Percentiles rank a stretch among this genome's conserved stretches.
Evolutionary conservation across 2,113 vertebrate species (phyloP).

Genomic region (Erinaceus europaeus): DNA sequence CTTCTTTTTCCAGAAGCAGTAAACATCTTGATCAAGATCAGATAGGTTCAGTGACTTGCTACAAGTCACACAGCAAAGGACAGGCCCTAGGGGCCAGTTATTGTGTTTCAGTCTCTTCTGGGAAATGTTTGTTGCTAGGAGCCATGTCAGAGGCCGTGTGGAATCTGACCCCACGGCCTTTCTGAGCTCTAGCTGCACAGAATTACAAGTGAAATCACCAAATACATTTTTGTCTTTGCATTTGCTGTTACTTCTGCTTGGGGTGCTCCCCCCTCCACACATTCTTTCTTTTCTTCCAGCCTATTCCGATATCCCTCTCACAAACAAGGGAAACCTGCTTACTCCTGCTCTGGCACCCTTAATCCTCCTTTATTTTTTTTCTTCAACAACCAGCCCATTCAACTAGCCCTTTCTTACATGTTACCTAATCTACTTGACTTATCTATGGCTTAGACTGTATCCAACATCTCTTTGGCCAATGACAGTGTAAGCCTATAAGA

Average conservation of each 20-base stretch:
- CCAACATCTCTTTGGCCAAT: too few species aligned
- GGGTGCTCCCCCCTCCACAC: not conserved
- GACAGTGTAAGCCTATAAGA: not conserved
- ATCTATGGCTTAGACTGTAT: not conserved
- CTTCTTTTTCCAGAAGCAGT: not conserved
- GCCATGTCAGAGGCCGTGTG: not conserved
- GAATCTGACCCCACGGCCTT: rapidly evolving
- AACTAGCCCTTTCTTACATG: rapidly evolving
- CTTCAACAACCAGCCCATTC: not conserved
- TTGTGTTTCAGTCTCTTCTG: not conserved
- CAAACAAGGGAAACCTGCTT: not conserved
- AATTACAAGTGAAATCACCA: not conserved
- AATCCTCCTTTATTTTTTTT: not conserved
- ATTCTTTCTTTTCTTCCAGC: not conserved
- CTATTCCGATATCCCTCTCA: not conserved
- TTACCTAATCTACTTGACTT: not conserved
- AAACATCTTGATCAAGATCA: not conserved
- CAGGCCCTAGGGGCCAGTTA: not conserved
- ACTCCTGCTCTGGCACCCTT: not conserved
- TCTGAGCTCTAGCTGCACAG: not conserved
- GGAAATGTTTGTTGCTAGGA: too few species aligned
- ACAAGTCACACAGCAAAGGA: not conserved
- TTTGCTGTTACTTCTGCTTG: not conserved
- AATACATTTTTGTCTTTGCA: not conserved
- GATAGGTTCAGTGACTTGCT: not conserved